A percentile compares a stretch with the other conserved stretches of the same genome.
Evolutionary conservation across 2,797 vertebrate genomes (phyloP).

Genomic region (Eidolon dupreanum): DNA sequence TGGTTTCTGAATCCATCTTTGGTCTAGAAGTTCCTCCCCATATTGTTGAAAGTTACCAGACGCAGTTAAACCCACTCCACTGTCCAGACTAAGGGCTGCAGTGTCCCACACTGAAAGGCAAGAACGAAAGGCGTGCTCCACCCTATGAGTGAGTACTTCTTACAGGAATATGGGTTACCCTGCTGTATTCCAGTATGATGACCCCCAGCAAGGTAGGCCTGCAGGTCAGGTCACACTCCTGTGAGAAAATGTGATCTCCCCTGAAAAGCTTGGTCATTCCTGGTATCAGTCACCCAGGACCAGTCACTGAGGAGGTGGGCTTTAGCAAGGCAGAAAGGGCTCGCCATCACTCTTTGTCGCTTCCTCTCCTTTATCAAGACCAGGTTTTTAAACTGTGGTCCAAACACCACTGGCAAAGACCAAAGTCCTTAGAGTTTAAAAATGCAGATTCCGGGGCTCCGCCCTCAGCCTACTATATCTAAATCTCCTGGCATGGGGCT

Average conservation of each 20-base stretch:
- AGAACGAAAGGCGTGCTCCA: not conserved
- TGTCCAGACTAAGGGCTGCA: not conserved
- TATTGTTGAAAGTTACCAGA: not conserved
- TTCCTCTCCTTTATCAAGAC: not conserved
- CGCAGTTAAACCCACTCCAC: not conserved
- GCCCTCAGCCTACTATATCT: not conserved
- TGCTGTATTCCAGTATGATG: not conserved
- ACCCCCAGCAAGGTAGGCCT: not conserved
- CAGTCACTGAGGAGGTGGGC: not conserved
- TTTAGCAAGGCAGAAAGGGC: not conserved
- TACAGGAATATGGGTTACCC: not conserved
- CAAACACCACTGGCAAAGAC: not conserved
- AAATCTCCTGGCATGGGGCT: not conserved
- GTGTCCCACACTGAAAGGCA: not conserved
- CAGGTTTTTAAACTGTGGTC: not conserved
- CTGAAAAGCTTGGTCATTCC: not conserved
- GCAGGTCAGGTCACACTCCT: not conserved
- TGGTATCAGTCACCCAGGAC: not conserved
- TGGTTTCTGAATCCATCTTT: not conserved
- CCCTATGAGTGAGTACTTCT: not conserved
- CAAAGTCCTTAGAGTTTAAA: not conserved
- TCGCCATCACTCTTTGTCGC: not conserved
- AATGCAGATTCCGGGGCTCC: not conserved
- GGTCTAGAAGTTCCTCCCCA: not conserved
- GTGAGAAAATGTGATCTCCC: not conserved